A percentile compares a stretch with the other conserved stretches of the same genome.
phyloP scores from a whole-genome alignment of 1,140 invertebrate species.

The Epicauta chinensis region DNA sequence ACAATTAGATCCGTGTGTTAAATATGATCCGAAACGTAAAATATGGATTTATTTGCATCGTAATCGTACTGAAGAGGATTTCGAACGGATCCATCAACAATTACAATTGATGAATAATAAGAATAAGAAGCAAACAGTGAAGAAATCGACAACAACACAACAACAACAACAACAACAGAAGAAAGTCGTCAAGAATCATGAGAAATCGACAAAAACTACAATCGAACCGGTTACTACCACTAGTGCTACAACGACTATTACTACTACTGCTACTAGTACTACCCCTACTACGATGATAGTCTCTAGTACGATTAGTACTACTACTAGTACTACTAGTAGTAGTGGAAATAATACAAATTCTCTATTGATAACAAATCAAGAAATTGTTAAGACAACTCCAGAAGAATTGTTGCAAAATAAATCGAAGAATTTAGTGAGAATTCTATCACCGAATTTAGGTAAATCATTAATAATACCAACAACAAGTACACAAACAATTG shows the following conservation, averaged over 20 bases:
- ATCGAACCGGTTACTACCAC: no score
- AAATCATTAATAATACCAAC: slow-evolving; percentile 40
- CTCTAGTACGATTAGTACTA: no score
- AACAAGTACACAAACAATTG: slow-evolving; percentile 23
- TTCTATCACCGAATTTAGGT: slow-evolving; percentile 36
- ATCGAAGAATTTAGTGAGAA: slow-evolving; percentile 38
- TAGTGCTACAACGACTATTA: not conserved
- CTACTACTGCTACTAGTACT: not conserved
- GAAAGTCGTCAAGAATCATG: slow-evolving; percentile 24
- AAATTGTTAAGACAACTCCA: slow-evolving; percentile 2
- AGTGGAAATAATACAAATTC: no score
- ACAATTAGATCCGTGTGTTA: slow-evolving; percentile 83
- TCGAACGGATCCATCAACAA: slow-evolving; percentile 61
- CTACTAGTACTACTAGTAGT: not conserved
- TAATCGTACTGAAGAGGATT: slow-evolving; percentile 66
- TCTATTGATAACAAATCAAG: no score
- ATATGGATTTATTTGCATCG: slow-evolving; percentile 88
- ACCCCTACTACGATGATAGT: no score
- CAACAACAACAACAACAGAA: slow-evolving; percentile 46
- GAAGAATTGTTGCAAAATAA: not conserved
- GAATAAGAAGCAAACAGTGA: slow-evolving; percentile 46
- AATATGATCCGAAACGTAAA: slow-evolving; percentile 82
- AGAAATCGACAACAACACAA: slow-evolving; percentile 42
- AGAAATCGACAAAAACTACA: slow-evolving; percentile 28
- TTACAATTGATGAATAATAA: slow-evolving; percentile 54